Base-by-base conservation (phyloP, 2,888 invertebrate genomes). In the Pheosia tremula region DNA sequence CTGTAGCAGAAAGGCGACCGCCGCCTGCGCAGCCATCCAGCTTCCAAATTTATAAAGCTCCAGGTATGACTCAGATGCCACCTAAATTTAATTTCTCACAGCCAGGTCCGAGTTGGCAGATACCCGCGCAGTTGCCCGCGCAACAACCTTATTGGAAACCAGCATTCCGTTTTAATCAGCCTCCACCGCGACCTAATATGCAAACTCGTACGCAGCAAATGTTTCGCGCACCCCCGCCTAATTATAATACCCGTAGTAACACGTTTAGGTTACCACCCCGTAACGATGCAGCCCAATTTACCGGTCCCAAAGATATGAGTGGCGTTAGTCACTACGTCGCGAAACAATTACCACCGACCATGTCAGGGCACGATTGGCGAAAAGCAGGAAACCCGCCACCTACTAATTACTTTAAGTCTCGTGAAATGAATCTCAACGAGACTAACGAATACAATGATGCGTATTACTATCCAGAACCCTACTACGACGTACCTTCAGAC, bases 381-480 rank as follows among this genome's bases (percentile, higher is more conserved):
- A 24, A 24, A 24, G 24, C 24, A 24, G 24, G 24, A 24, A 24
- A 24, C 24, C 24, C 24, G 24, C 24, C 24, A 24, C 24, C 24
- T 24, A 61, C 56, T 24, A 72, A 76, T 41, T 74, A 78, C 61
- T 74, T 76, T 62, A 72, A 75, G 62, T 62, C 66, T 10, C 56
- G 66, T 0, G 72, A 74, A 54, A 49, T 71, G 24, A 72, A 77
- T 62, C 61, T 69, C 37, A 72, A 69, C 54, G 57, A 71, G 24
- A 66, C 56, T 56, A 10, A 41, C 11, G 6, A 7, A 4, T 11
- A 13, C 13, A 4, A 56, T 4, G 8, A 56, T n/a, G 4, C 10
- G n/a, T 41, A 36, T 38, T 56, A 41, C 41, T n/a, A 41, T 41
- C 38, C 50, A 3, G 11, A 54, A 75, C 66, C 36, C 55, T 74